Conservation (phyloP, 2,113 vertebrate genomes). For the Seriola dumerili region DNA sequence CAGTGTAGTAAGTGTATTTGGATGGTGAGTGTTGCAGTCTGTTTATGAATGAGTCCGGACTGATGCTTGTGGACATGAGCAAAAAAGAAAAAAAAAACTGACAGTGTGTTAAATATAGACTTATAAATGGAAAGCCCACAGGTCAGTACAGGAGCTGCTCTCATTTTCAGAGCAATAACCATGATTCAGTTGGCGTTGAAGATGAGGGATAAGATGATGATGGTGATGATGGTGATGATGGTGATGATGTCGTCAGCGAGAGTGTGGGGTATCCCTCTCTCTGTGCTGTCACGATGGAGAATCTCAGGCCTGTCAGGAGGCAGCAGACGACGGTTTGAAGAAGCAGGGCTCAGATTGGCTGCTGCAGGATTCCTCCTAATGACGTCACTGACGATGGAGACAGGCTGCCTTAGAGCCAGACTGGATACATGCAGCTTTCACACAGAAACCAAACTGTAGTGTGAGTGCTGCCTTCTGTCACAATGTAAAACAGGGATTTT, state of each 20-base stretch:
- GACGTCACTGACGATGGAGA: slow-evolving; percentile 60
- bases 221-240: slow-evolving; percentile 33
- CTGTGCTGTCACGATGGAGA: slow-evolving; percentile 26
- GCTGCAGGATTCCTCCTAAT: slow-evolving; percentile 51
- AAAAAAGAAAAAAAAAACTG: background rate
- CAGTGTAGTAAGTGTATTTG: background rate
- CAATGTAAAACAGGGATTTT: background rate
- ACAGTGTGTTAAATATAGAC: background rate
- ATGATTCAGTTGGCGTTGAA: slow-evolving; percentile 26
- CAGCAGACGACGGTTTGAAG: slow-evolving; percentile 24
- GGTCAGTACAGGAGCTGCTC: slow-evolving; percentile 3
- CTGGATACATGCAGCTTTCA: slow-evolving; percentile 10
- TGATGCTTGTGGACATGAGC: background rate
- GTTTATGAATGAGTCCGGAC: slow-evolving; percentile 6
- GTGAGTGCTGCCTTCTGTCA: no score
- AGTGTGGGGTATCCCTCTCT: slow-evolving; percentile 59
- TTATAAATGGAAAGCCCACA: background rate
- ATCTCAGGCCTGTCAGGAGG: slow-evolving; percentile 28
- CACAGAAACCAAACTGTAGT: background rate
- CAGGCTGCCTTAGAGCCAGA: slow-evolving; percentile 22
- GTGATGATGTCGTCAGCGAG: slow-evolving; percentile 38
- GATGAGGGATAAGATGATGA: slow-evolving; percentile 21
- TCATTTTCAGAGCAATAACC: slow-evolving; percentile 6
- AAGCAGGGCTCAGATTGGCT: slow-evolving; percentile 60
- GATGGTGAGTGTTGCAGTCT: background rate